Conservation (phyloP, 1,140 invertebrate species). For the Luehdorfia chinensis region DNA sequence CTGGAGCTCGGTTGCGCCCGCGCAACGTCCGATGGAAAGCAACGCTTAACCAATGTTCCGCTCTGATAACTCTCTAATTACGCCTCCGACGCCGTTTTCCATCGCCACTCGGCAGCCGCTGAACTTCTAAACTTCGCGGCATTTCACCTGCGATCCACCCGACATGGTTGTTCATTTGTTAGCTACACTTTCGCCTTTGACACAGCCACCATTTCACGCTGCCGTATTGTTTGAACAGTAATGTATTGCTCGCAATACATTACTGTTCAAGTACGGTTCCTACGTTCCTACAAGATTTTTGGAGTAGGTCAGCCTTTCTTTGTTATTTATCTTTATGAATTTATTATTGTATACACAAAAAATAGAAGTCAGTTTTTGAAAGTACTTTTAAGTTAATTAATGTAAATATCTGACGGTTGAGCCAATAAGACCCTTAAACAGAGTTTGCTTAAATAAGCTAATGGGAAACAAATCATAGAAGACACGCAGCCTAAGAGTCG, state of each 20-base stretch:
- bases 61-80: conserved; percentile 76
- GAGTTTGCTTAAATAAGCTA: too few relatives aligned
- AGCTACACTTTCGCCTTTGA: conserved; percentile 65
- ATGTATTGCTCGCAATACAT: conserved; percentile 35
- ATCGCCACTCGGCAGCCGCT: conserved; percentile 50
- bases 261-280: too few relatives aligned
- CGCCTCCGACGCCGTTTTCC: conserved; percentile 55
- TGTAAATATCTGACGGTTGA: too few relatives aligned
- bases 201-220: conserved; percentile 14
- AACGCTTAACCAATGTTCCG: conserved; percentile 72
- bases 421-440: too few relatives aligned
- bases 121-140: conserved; percentile 52
- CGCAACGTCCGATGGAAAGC: conserved; percentile 74
- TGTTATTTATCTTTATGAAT: too few relatives aligned
- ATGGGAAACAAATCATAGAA: too few relatives aligned
- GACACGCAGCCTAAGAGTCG: conserved; percentile 14
- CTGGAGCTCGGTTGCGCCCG: conserved; percentile 62
- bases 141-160: conserved; percentile 56
- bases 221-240: conserved; percentile 33
- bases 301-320: too few relatives aligned
- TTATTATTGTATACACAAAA: too few relatives aligned
- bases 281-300: too few relatives aligned
- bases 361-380: too few relatives aligned
- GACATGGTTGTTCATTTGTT: conserved; percentile 37
- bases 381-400: too few relatives aligned